phyloP scores from a whole-genome alignment of 2,113 vertebrate genomes.

The Sardina pilchardus region DNA sequence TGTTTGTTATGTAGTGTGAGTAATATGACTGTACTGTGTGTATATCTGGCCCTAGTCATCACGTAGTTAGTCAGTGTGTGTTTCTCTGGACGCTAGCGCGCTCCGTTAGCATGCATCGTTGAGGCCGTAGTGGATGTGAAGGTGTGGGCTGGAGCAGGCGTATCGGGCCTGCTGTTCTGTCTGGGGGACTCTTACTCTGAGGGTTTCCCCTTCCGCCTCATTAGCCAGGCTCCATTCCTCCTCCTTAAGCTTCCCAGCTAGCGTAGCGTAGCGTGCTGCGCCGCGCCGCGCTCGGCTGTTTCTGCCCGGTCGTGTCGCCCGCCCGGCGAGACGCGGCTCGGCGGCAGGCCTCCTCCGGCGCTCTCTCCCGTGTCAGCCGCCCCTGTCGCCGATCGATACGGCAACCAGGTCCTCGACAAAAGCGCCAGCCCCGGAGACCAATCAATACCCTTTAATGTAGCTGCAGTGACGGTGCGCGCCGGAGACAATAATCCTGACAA shows the following conservation, averaged over 20 bases:
- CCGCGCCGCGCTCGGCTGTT: not conserved
- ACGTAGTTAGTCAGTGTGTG: not conserved
- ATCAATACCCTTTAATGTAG: constrained; percentile 75
- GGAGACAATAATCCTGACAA: constrained; percentile 70
- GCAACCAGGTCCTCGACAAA: constrained; percentile 64
- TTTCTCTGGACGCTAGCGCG: not conserved
- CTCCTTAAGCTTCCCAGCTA: not conserved
- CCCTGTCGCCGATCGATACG: constrained; percentile 67
- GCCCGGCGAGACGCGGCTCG: not conserved
- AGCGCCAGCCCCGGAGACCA: constrained; percentile 63
- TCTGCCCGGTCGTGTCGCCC: constrained; percentile 13
- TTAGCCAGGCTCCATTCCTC: not conserved
- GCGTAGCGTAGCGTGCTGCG: too few relatives aligned
- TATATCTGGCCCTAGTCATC: not conserved
- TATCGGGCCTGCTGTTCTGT: not conserved
- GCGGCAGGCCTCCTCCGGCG: constrained; percentile 2
- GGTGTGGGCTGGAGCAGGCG: not conserved
- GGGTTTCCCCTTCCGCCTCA: not conserved
- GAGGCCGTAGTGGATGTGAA: not conserved
- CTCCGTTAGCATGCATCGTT: not conserved
- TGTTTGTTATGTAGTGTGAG: not conserved
- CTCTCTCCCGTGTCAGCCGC: constrained; percentile 54
- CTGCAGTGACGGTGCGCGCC: constrained; percentile 55
- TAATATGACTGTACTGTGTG: not conserved
- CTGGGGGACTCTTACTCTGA: not conserved